Evolutionary conservation across 2,888 invertebrate species (phyloP).

Genomic region (Torymus auratus): DNA sequence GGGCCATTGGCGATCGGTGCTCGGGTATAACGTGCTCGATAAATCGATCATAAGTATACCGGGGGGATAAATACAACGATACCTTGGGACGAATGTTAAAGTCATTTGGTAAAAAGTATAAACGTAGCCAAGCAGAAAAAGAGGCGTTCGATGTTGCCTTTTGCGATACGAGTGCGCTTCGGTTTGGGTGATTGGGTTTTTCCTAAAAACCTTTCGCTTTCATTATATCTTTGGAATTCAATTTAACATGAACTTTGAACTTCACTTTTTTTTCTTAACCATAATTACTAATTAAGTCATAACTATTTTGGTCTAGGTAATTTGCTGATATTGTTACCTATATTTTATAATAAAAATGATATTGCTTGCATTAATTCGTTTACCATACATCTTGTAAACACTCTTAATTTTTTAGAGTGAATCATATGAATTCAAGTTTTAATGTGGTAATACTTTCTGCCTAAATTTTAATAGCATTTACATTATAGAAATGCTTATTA

Average conservation of each 20-base stretch:
- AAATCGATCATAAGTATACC: constrained; percentile 34
- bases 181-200: constrained; percentile 23
- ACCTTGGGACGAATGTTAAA: constrained; percentile 43
- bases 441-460: not conserved
- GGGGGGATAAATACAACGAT: constrained; percentile 39
- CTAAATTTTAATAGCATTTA: not conserved
- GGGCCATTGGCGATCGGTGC: constrained; percentile 52
- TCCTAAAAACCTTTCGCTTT: constrained; percentile 19
- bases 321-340: constrained; percentile 4
- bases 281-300: constrained; percentile 35
- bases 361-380: constrained; percentile 46
- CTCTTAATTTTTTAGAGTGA: constrained; percentile 18
- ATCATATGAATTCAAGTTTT: constrained; percentile 10
- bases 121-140: constrained; percentile 51
- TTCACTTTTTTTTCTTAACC: constrained; percentile 25
- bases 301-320: constrained; percentile 25
- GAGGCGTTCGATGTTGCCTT: constrained; percentile 50
- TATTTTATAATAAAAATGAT: constrained; percentile 28
- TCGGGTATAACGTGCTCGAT: constrained; percentile 27
- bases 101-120: constrained; percentile 49
- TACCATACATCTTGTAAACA: constrained; percentile 14
- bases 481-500: constrained; percentile 6
- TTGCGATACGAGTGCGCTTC: constrained; percentile 51
- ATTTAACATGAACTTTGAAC: constrained; percentile 22
- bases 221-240: constrained; percentile 13